Evolutionary conservation across 1,140 invertebrate genomes (phyloP).

Genomic region (roundworm (Caenorhabditis elegans)): DNA sequence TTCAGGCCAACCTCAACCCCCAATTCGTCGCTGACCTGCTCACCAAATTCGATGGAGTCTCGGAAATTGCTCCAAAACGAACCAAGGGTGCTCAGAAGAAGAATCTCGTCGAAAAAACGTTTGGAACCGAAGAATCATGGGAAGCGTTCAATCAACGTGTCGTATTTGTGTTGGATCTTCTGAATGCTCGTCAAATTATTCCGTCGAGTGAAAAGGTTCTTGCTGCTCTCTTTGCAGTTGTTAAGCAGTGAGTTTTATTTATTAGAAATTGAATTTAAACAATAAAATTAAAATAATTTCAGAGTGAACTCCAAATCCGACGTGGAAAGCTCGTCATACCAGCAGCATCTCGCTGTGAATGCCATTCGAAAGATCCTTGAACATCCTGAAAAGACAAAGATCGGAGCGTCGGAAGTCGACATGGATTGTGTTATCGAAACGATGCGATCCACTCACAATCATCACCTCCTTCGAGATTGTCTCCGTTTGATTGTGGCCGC

Average conservation of each 20-base stretch:
- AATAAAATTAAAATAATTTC: too few species aligned
- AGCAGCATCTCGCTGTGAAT: constrained; percentile 34
- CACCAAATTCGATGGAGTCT: not conserved
- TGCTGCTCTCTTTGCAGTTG: not conserved
- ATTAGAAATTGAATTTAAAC: too few species aligned
- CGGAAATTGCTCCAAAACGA: not conserved
- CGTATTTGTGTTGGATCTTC: not conserved
- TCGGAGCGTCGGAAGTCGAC: constrained; percentile 19
- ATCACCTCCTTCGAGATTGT: constrained; percentile 45
- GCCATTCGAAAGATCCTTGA: constrained; percentile 34
- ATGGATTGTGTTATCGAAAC: constrained; percentile 43
- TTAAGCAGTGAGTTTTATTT: constrained; percentile 24
- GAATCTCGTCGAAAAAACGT: constrained; percentile 1
- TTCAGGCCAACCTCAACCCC: not conserved
- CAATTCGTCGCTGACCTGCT: not conserved
- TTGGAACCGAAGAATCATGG: constrained; percentile 11
- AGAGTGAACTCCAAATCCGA: not conserved
- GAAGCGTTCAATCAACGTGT: not conserved
- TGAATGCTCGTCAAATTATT: not conserved
- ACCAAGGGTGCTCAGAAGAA: constrained; percentile 13
- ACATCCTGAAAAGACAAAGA: constrained; percentile 13
- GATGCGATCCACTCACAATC: constrained; percentile 44
- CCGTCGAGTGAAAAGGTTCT: constrained; percentile 13
- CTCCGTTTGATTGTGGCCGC: constrained; percentile 47
- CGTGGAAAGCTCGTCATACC: not conserved